Conservation (phyloP, 2,113 vertebrate genomes). For the Nycticorax nycticorax region DNA sequence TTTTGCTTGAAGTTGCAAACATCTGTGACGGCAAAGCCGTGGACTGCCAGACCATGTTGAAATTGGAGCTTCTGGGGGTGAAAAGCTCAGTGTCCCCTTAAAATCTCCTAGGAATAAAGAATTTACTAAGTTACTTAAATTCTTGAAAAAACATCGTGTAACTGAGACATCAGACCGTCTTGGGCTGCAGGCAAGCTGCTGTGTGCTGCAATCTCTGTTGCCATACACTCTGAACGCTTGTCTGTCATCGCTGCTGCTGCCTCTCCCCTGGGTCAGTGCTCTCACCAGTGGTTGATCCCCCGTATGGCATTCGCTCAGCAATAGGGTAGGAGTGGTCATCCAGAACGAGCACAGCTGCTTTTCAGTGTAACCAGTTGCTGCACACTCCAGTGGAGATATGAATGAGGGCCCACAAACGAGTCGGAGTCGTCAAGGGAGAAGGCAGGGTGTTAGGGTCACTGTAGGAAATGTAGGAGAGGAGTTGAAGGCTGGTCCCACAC, state of each 20-base stretch:
- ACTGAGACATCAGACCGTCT: neutral
- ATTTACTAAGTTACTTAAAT: neutral
- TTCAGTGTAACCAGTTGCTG: no score
- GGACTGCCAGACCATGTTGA: neutral
- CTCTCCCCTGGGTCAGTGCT: neutral
- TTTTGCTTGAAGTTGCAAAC: neutral
- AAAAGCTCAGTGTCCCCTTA: neutral
- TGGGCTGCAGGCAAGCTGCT: neutral
- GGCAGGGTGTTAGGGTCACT: neutral
- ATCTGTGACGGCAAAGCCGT: neutral
- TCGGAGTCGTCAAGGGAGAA: neutral
- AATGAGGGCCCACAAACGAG: neutral
- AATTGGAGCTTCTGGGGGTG: neutral
- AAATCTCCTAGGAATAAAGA: neutral
- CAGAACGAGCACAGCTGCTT: neutral
- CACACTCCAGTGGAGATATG: neutral
- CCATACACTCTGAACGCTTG: neutral
- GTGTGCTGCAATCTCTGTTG: accelerated
- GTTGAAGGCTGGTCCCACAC: neutral
- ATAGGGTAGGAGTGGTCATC: neutral
- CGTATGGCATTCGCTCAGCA: neutral
- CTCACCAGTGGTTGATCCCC: neutral
- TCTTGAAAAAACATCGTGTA: neutral
- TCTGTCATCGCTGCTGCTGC: neutral
- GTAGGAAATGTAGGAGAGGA: neutral